Evolutionary conservation across 2,113 vertebrate species (phyloP).

Genomic region (Channa maculata): DNA sequence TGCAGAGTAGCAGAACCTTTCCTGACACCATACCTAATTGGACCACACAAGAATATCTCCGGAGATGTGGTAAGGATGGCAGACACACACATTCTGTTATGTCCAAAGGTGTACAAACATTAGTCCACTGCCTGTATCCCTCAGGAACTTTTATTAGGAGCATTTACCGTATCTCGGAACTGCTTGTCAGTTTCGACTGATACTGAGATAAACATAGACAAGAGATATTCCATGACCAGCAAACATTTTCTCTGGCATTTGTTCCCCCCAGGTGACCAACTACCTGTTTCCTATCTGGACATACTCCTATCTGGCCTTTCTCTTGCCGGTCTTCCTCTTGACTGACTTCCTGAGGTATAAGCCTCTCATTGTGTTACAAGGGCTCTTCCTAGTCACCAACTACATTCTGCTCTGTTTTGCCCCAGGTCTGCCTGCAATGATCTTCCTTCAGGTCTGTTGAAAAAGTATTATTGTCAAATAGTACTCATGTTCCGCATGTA

Average conservation of each 20-base stretch:
- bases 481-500: neutral
- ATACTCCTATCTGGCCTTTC: conserved; percentile 80
- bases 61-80: conserved; percentile 74
- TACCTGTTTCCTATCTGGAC: conserved; percentile 84
- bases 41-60: conserved; percentile 82
- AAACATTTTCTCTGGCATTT: neutral
- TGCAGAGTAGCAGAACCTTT: conserved; percentile 82
- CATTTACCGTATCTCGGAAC: neutral
- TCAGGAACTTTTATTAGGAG: neutral
- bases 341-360: conserved; percentile 82
- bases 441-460: conserved; percentile 72
- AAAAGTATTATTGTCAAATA: neutral
- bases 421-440: conserved; percentile 72
- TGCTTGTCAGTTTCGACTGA: neutral
- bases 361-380: conserved; percentile 78
- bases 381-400: conserved; percentile 76
- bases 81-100: neutral
- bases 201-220: neutral
- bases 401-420: conserved; percentile 79
- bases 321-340: conserved; percentile 80
- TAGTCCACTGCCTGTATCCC: neutral
- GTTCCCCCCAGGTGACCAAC: conserved; percentile 76
- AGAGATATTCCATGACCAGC: neutral
- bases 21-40: conserved; percentile 81
- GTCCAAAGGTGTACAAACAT: neutral